These are phyloP conservation scores for Anguilla obscura DNA, from an alignment of 2,797 vertebrate genomes.

Conservation along the genomic window DNA sequence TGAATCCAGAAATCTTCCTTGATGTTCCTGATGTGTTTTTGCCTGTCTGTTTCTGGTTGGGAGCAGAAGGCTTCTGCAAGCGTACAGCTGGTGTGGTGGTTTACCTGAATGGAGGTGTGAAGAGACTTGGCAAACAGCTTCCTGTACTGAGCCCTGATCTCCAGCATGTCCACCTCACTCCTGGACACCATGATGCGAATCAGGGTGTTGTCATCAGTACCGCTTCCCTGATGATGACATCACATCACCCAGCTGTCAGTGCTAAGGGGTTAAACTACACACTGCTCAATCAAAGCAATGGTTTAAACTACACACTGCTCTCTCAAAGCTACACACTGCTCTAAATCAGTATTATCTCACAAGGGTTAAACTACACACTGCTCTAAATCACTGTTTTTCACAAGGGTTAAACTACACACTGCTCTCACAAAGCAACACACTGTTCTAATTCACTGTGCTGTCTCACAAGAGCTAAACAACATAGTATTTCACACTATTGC, in stretches of 20 bases:
- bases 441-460: neutral
- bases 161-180: constrained; percentile 87
- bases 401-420: neutral
- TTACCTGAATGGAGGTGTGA: constrained; percentile 85
- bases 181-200: constrained; percentile 87
- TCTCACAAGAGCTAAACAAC: neutral
- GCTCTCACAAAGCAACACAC: no score
- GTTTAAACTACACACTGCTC: neutral
- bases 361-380: neutral
- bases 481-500: neutral
- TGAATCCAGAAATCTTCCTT: no score
- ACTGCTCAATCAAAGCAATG: neutral
- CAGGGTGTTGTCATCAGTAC: constrained; percentile 88
- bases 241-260: neutral
- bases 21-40: no score
- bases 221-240: constrained; percentile 70
- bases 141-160: constrained; percentile 82
- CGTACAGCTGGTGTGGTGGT: neutral
- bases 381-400: no score
- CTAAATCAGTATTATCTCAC: no score
- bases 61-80: no score
- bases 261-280: neutral
- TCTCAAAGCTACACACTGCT: neutral
- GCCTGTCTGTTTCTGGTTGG: no score
- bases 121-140: constrained; percentile 84